A percentile compares a stretch with the other conserved stretches of the same genome.
Evolutionary conservation across 2,113 vertebrate genomes (phyloP).

Genomic region (Onychostoma macrolepis): DNA sequence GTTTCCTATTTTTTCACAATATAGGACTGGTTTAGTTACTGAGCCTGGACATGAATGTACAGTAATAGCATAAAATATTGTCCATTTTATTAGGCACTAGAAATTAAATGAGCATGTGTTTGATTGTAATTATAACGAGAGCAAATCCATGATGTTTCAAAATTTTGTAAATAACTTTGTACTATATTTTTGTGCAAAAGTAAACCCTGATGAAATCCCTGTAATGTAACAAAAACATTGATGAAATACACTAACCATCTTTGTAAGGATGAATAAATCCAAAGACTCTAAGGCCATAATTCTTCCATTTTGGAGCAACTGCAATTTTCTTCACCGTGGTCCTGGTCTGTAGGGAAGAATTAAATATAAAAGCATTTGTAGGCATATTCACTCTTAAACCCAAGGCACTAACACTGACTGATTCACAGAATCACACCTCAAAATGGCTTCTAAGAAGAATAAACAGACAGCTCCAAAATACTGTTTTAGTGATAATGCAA

Average conservation of each 20-base stretch:
- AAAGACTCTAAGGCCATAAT: conserved; percentile 94
- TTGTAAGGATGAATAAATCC: conserved; percentile 96
- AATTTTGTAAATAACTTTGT: background rate
- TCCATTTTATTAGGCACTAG: background rate
- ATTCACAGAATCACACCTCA: conserved; percentile 30
- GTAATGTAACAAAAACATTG: conserved; percentile 6
- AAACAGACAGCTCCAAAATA: background rate
- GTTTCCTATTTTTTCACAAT: background rate
- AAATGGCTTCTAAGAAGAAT: conserved; percentile 21
- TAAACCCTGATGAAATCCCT: background rate
- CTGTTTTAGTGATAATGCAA: conserved; percentile 8
- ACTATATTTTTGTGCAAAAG: background rate
- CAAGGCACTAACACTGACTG: background rate
- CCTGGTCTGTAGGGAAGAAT: conserved; percentile 77
- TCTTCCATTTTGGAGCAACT: conserved; percentile 98
- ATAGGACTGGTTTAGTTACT: background rate
- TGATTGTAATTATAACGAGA: background rate
- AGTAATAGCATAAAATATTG: background rate
- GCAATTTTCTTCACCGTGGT: conserved; percentile 94
- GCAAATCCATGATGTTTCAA: background rate
- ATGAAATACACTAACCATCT: conserved; percentile 84
- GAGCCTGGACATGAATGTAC: background rate
- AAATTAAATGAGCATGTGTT: background rate
- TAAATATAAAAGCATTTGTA: conserved; percentile 5
- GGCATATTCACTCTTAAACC: conserved; percentile 19